phyloP scores from a whole-genome alignment of 2,888 invertebrate genomes.

The Boloria selene region DNA sequence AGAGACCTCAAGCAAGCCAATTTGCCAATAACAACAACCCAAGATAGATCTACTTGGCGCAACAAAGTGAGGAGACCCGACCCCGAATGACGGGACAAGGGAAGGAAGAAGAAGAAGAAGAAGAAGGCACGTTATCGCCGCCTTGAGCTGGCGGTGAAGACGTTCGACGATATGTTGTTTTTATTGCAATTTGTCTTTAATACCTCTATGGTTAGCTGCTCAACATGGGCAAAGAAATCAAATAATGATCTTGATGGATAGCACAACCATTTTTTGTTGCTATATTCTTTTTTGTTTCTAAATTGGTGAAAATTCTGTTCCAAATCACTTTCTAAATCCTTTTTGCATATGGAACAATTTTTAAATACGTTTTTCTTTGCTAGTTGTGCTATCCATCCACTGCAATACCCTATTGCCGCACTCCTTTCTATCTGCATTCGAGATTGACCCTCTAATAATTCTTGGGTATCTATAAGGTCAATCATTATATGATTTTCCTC shows the following conservation, averaged over 20 bases:
- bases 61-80: no score
- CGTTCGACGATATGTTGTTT: no score
- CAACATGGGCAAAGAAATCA: conserved; percentile 37
- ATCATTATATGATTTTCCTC: conserved; percentile 22
- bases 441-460: conserved; percentile 21
- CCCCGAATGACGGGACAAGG: no score
- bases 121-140: no score
- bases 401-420: conserved; percentile 38
- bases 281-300: conserved; percentile 36
- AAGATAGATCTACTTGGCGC: no score
- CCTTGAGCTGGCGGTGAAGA: no score
- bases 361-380: conserved; percentile 21
- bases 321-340: conserved; percentile 15
- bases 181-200: no score
- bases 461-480: conserved; percentile 17
- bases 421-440: conserved; percentile 24
- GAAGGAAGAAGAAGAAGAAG: no score
- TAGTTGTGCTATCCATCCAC: conserved; percentile 36
- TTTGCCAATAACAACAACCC: no score
- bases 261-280: conserved; percentile 35
- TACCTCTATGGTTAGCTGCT: not conserved
- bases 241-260: conserved; percentile 35
- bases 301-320: conserved; percentile 20
- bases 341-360: conserved; percentile 11
- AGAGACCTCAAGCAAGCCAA: no score